Conservation (phyloP, 2,888 invertebrate species). For the Leucania comma region DNA sequence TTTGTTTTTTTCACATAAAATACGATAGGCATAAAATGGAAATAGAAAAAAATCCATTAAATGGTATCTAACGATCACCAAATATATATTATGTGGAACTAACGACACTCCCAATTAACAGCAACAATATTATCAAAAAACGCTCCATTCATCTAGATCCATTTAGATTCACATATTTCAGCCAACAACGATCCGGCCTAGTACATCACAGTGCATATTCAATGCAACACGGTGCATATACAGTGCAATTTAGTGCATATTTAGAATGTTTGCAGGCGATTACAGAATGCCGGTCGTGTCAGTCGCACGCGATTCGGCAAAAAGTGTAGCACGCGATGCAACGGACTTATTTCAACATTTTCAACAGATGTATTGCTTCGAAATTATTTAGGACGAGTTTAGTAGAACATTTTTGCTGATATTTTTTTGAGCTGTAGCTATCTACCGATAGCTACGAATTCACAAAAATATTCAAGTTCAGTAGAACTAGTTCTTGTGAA, state of each 20-base stretch:
- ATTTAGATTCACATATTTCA: slow-evolving; percentile 36
- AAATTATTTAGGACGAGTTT: slow-evolving; percentile 27
- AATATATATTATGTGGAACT: no score
- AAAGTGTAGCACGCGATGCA: slow-evolving; percentile 56
- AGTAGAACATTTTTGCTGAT: slow-evolving; percentile 4
- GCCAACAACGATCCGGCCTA: neutral
- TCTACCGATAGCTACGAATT: no score
- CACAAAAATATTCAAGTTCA: no score
- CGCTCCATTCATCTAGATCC: slow-evolving; percentile 16
- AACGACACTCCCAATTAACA: neutral
- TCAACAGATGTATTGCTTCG: slow-evolving; percentile 8
- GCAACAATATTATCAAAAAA: neutral
- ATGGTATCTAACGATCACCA: neutral
- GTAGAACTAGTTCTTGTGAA: neutral
- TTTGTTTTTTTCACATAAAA: no score
- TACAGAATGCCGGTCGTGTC: slow-evolving; percentile 39
- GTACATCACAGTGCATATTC: slow-evolving; percentile 18
- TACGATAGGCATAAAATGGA: no score
- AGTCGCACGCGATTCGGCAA: slow-evolving; percentile 55
- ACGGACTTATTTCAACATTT: slow-evolving; percentile 24
- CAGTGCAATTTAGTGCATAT: slow-evolving; percentile 33
- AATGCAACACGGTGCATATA: slow-evolving; percentile 13
- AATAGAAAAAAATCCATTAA: neutral
- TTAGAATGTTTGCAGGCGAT: slow-evolving; percentile 48
- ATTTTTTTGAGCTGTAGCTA: neutral